Evolutionary conservation across 2,113 vertebrate species (phyloP), one percentile per base, ranked within the genome.

Genomic region (Cheirogaleus medius): DNA sequence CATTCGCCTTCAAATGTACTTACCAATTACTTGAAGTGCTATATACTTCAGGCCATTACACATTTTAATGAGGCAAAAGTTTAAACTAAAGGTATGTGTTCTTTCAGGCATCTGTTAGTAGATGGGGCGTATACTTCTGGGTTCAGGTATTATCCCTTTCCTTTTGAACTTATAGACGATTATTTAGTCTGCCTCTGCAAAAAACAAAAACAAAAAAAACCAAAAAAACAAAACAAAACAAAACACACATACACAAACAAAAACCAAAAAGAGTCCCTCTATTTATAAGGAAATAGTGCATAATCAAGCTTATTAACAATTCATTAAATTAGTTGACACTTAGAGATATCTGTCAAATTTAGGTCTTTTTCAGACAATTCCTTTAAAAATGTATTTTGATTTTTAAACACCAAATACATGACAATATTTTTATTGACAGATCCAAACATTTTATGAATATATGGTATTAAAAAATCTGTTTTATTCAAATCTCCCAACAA

Each of bases 401-500:
- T 78, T 96, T 85, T 64, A 85, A 85, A 92, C 39, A 87, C 27
- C 47, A 14, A 89, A 68, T 91, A 64, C 9, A 47, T 74, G 63
- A 89, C 95, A 83, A 90, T 77, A 78, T 17, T 78, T 83, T 95
- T 95, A 42, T 49, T 63, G 76, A 82, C 68, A 93, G 49, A 87
- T 82, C 60, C 52, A 88, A 85, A 77, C 29, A 91, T 63, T 92
- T 77, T 12, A 60, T 29, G 82, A 68, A 64, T 87, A 73, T 14
- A 73, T 90, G 27, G n/a, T 91, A 44, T 77, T 18, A 18, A 87
- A 54, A 37, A 34, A 97, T 86, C 1, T 89, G 39, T 90, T 95
- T 78, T 73, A 96, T 89, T 95, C n/a, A 85, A 77, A 85, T 95
- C 29, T 88, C 20, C 52, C 37, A 82, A 73, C 34, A 84, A 42